These are phyloP conservation scores for Fratercula arctica DNA, from an alignment of 2,797 vertebrate species.

Conservation along the genomic window DNA sequence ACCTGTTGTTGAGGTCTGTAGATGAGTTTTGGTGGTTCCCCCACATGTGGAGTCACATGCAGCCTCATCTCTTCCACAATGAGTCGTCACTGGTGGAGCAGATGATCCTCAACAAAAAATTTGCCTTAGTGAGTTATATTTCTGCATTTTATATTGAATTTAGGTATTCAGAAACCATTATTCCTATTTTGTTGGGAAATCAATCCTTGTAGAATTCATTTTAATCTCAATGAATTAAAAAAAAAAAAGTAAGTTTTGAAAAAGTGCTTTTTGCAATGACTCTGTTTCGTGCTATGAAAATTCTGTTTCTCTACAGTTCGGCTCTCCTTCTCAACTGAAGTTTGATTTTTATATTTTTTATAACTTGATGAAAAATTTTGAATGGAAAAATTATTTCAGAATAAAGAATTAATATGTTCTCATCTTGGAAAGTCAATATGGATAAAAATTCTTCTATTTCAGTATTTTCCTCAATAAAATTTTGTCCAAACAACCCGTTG, in stretches of 20 bases:
- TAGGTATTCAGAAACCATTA: neutral
- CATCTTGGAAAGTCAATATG: neutral
- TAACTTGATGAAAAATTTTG: neutral
- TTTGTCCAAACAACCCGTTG: neutral
- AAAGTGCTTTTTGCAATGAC: neutral
- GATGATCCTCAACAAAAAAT: constrained; percentile 96
- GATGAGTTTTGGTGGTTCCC: constrained; percentile 97
- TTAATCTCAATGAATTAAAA: neutral
- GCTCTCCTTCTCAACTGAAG: neutral
- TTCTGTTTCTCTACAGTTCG: neutral
- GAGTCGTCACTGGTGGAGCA: constrained; percentile 91
- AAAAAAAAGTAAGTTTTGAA: neutral
- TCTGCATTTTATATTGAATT: neutral
- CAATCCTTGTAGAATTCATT: neutral
- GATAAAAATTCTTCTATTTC: neutral
- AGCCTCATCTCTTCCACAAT: constrained; percentile 94
- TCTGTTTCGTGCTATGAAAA: neutral
- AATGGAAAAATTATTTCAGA: neutral
- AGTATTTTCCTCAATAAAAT: neutral
- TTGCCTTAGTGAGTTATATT: constrained; percentile 85
- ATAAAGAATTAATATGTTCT: neutral
- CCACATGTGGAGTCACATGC: constrained; percentile 98
- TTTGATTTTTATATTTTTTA: neutral
- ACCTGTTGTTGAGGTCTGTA: constrained; percentile 86
- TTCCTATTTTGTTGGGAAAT: neutral